Evolutionary conservation across 2,888 invertebrate species (phyloP).

Genomic region (Lepidochitona cinerea): DNA sequence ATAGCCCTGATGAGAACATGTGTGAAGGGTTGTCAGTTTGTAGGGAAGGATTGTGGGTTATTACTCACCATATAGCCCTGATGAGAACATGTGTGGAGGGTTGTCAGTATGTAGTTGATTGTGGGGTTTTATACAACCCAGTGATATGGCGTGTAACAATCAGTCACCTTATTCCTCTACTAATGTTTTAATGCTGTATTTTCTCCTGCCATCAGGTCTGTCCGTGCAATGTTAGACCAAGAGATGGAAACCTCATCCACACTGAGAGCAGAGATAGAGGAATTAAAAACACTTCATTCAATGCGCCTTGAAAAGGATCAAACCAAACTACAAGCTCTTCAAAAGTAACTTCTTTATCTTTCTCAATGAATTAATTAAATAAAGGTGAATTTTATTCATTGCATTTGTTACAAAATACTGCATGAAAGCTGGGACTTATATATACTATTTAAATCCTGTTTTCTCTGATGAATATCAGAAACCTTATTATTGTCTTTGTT

Average conservation of each 20-base stretch:
- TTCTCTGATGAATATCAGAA: no score
- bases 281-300: constrained; percentile 60
- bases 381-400: neutral
- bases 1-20: no score
- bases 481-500: no score
- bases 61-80: no score
- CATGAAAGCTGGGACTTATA: no score
- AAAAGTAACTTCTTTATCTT: constrained; percentile 73
- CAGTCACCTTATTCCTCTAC: neutral
- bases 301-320: constrained; percentile 70
- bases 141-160: neutral
- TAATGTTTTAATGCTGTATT: neutral
- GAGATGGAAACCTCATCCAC: constrained; percentile 71
- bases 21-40: no score
- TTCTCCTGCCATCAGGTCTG: constrained; percentile 38
- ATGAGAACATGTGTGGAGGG: no score
- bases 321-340: constrained; percentile 76
- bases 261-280: constrained; percentile 75
- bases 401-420: neutral
- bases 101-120: no score
- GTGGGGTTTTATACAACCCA: no score
- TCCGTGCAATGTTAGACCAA: constrained; percentile 63
- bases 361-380: neutral
- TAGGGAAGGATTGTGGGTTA: no score
- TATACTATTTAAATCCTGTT: no score